These are phyloP conservation scores for Lophotriccus pileatus DNA, from an alignment of 2,797 vertebrate genomes.

Conservation along the genomic window DNA sequence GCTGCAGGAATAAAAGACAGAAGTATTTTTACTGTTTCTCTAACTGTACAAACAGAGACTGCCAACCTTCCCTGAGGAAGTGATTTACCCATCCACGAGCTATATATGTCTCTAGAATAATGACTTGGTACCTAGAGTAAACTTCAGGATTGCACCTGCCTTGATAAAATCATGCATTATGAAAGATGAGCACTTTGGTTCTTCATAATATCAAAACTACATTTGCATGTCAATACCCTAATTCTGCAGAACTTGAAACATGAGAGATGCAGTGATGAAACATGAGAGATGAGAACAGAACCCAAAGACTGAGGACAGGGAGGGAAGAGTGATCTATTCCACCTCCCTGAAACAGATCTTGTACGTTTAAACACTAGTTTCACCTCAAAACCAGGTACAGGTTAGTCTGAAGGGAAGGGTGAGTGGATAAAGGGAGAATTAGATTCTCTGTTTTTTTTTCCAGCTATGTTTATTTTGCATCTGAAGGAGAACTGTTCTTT, in stretches of 20 bases:
- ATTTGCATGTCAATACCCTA: neutral
- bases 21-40: neutral
- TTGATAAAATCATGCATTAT: neutral
- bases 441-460: neutral
- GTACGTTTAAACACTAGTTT: neutral
- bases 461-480: neutral
- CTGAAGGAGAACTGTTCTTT: neutral
- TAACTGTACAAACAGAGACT: neutral
- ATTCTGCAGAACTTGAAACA: neutral
- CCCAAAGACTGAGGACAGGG: neutral
- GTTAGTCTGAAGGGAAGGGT: neutral
- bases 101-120: neutral
- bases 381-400: neutral
- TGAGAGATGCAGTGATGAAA: rapidly evolving
- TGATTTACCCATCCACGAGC: neutral
- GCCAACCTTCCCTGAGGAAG: neutral
- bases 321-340: neutral
- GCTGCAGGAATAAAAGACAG: neutral
- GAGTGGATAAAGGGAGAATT: neutral
- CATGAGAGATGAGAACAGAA: neutral
- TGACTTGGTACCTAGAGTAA: neutral
- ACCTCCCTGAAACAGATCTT: neutral
- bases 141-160: neutral
- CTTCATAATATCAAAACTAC: neutral
- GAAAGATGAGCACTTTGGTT: neutral